Evolutionary conservation across 92 coral and sea anemone species (phyloP), one percentile per base, ranked within the genome.

Genomic region (Plumapathes pennacea): DNA sequence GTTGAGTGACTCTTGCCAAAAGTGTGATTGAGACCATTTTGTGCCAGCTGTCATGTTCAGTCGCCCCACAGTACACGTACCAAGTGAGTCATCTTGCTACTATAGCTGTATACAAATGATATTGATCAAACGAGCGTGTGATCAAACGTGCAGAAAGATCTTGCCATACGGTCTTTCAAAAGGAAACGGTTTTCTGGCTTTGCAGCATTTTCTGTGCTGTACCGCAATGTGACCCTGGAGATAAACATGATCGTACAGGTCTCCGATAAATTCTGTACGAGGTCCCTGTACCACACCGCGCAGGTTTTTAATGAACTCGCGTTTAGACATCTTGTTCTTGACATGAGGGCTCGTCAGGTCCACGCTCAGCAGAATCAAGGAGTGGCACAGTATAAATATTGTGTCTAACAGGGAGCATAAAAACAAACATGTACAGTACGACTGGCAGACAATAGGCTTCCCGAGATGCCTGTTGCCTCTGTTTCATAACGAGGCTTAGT

Each of bases 281-380:
- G 88, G 77, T 23, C 88, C 97, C 14, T 84, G 85, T 4, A 82
- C 90, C 14, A 94, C 84, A 6, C 99, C 99, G 17, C 99, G 94
- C 50, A 94, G 76, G 60, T 94, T 94, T 50, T 94, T 94, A 42
- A 94, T 70, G 63, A 94, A 94, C 76, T 94, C 99, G 25, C 99
- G 85, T 57, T 94, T 94, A 30, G 94, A 57, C 99, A 94, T 94
- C 72, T 94, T 94, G 67, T 85, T 82, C 72, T 89, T 94, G 24
- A 94, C 99, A 30, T 94, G 96, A 2, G 99, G 99, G 44, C 99
- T 94, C 72, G 90, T 88, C 28, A 94, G 82, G 67, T 94, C 99
- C 34, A 94, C 99, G 55, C 99, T 88, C 14, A 94, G 86, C 13
- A 94, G 90, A 28, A 94, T 86, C 64, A 94, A 50, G 1, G 99